Base-by-base conservation (phyloP, 2,113 vertebrate genomes). In the Zosterops japonicus region DNA sequence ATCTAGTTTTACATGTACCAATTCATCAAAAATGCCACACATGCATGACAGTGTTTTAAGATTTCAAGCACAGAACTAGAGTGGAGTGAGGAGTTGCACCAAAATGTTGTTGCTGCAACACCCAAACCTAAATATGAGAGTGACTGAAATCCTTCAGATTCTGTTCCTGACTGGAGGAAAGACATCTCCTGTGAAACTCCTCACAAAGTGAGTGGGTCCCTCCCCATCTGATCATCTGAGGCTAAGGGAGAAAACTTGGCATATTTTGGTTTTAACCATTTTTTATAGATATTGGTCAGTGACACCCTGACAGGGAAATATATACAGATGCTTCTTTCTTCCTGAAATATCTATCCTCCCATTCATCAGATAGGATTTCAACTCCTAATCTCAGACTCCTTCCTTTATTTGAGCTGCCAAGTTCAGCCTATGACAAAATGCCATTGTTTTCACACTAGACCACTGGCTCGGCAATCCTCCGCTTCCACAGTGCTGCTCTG, bases 181-280 rank as follows among this genome's bases (percentile, higher is more conserved):
- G 15, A 63, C 1, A 1, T 0, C 1, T 5, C 10, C 9, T 6
- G 2, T 33, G 49, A 60, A 47, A 3, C 36, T 67, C 9, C 41
- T 35, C 22, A 27, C 9, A 31, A 25, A 74, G 28, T 5, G 16
- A 64, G 29, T 7, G 12, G 14, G 6, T 9, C 14, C 31, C 14
- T 61, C 25, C 11, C 22, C 46, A 71, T 35, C 19, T 39, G 39
- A 39, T 84, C 35, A 41, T 28, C 27, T 2, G 0, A 75, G 7
- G 14, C 17, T 68, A 64, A 74, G 25, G 12, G 22, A 82, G 28
- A 93, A 71, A 85, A 75, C 13, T 14, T 42, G 17, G 23, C 41
- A 59, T 16, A 9, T 3, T 27, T 33, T 60, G 33, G 3, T 52
- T 93, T 82, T 83, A 76, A 70, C 17, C 20, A 14, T 25, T 25